phyloP scores from a whole-genome alignment of 2,888 invertebrate genomes.

The Macrosiphum euphorbiae region DNA sequence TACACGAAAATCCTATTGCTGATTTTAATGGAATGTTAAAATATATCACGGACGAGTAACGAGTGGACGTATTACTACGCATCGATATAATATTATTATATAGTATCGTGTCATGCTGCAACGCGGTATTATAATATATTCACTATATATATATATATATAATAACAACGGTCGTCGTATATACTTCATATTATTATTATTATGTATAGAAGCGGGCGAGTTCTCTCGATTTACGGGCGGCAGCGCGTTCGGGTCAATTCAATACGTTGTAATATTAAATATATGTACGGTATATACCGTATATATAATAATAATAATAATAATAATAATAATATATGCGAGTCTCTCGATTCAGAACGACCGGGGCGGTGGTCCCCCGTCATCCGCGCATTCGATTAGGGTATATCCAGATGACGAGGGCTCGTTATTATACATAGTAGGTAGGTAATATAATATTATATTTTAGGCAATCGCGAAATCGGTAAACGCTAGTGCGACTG shows the following conservation, averaged over 20 bases:
- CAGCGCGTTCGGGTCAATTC: background rate
- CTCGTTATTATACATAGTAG: background rate
- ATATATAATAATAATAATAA: background rate
- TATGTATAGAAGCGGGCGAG: background rate
- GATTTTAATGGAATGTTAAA: background rate
- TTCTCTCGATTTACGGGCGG: background rate
- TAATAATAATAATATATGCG: background rate
- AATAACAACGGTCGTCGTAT: background rate
- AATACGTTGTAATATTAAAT: slow-evolving; percentile 17
- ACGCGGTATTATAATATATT: background rate
- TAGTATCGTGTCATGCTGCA: background rate
- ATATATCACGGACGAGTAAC: background rate
- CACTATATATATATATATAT: background rate
- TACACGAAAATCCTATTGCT: background rate
- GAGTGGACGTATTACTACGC: background rate
- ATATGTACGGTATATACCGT: background rate
- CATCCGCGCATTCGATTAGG: slow-evolving; percentile 10
- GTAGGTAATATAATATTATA: background rate
- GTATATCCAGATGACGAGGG: background rate
- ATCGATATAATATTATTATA: background rate
- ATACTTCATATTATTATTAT: background rate
- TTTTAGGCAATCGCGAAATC: background rate
- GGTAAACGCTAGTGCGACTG: background rate
- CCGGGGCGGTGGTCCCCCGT: background rate
- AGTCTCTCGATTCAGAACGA: background rate